phyloP scores from a whole-genome alignment of 2,797 vertebrate species.

The Esox masquinongy region DNA sequence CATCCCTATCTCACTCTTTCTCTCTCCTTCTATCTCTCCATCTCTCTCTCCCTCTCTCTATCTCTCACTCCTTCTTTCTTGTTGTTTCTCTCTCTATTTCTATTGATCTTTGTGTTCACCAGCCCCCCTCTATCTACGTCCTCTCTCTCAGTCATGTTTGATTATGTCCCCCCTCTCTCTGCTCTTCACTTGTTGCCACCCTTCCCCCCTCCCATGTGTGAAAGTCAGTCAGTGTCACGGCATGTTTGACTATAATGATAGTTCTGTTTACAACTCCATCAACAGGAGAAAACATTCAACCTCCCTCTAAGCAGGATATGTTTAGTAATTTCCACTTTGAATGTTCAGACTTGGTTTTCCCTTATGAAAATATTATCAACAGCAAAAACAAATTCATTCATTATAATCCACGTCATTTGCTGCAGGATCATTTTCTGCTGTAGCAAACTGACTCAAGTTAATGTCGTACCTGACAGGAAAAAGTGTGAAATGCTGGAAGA shows the following conservation, averaged over 20 bases:
- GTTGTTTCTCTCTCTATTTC: background rate
- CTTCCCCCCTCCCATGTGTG: conserved; percentile 10
- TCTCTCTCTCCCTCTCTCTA: too few relatives aligned
- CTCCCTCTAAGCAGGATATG: background rate
- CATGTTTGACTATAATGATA: conserved; percentile 25
- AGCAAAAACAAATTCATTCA: too few relatives aligned
- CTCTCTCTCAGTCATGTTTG: background rate
- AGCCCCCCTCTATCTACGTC: background rate
- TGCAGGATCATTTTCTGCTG: too few relatives aligned
- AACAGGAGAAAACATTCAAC: background rate
- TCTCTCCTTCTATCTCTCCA: background rate
- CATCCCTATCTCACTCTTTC: background rate
- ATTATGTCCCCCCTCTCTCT: background rate
- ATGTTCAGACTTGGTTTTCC: too few relatives aligned
- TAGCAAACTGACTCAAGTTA: too few relatives aligned
- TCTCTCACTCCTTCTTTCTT: too few relatives aligned
- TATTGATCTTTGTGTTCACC: background rate
- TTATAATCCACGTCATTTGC: too few relatives aligned
- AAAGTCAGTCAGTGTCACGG: conserved; percentile 32
- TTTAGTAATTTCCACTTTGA: too few relatives aligned
- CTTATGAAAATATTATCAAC: too few relatives aligned
- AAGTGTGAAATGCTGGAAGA: too few relatives aligned
- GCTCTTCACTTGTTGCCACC: background rate
- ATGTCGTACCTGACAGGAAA: too few relatives aligned
- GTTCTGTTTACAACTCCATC: conserved; percentile 31